A percentile compares a stretch with the other conserved stretches of the same genome.
phyloP scores from a whole-genome alignment of 1,140 invertebrate genomes.

The Dinothrombium tinctorium region DNA sequence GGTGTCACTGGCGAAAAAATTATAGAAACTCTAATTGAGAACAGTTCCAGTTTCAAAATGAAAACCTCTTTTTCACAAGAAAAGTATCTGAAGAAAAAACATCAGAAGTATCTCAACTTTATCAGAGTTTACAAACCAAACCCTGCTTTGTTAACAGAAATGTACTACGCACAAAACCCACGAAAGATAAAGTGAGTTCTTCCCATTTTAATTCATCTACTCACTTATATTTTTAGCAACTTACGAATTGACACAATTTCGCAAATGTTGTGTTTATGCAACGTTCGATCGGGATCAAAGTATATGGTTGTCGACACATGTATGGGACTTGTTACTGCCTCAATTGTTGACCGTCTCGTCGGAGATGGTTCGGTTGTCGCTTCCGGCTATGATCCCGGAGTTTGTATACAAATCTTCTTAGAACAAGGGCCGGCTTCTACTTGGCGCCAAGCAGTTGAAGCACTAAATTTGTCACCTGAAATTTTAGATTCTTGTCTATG shows the following conservation, averaged over 20 bases:
- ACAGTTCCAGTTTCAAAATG: constrained; percentile 9
- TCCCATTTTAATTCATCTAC: no score
- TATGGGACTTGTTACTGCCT: constrained; percentile 51
- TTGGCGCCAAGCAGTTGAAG: constrained; percentile 28
- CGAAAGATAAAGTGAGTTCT: constrained; percentile 47
- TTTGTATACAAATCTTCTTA: constrained; percentile 43
- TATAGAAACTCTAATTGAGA: constrained; percentile 9
- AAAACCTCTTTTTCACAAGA: constrained; percentile 12
- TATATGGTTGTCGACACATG: constrained; percentile 69
- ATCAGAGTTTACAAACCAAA: constrained; percentile 32
- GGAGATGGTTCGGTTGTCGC: constrained; percentile 31
- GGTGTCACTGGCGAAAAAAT: constrained; percentile 21
- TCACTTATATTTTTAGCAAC: no score
- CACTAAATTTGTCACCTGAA: constrained; percentile 32
- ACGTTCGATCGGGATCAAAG: constrained; percentile 46
- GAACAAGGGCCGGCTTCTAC: constrained; percentile 17
- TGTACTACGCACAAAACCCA: constrained; percentile 48
- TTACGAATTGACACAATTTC: constrained; percentile 61
- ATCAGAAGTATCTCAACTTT: constrained; percentile 10
- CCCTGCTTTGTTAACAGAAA: constrained; percentile 43
- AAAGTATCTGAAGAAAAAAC: constrained; percentile 13
- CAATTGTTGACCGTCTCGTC: constrained; percentile 38
- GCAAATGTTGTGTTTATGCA: constrained; percentile 54
- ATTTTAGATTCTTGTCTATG: constrained; percentile 15
- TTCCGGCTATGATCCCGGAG: neutral